Conservation (phyloP, 2,113 vertebrate genomes). For the Tringa solitaria region DNA sequence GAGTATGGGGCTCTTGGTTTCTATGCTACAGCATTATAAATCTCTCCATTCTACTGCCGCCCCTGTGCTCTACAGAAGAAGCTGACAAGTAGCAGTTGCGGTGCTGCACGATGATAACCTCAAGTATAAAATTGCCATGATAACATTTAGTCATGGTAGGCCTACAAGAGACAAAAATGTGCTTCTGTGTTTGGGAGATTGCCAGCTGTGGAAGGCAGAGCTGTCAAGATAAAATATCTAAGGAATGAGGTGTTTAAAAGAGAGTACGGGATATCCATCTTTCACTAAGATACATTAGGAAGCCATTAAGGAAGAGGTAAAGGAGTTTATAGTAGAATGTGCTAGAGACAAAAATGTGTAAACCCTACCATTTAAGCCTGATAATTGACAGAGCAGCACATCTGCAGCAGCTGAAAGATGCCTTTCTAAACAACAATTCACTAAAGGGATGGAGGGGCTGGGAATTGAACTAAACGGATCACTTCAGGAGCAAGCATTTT, state of each 20-base stretch:
- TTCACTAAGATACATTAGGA: constrained; percentile 65
- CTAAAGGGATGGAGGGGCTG: not conserved
- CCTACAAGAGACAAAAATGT: constrained; percentile 31
- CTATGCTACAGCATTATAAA: not conserved
- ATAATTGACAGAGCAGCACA: constrained; percentile 51
- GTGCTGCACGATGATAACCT: not conserved
- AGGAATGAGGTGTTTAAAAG: constrained; percentile 56
- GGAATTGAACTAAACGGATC: constrained; percentile 9
- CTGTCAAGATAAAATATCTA: constrained; percentile 66
- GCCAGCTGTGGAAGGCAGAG: constrained; percentile 35
- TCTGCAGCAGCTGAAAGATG: constrained; percentile 55
- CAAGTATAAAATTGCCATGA: constrained; percentile 7
- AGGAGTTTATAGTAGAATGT: constrained; percentile 57
- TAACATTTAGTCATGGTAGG: constrained; percentile 52
- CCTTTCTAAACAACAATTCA: constrained; percentile 38
- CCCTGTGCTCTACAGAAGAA: not conserved
- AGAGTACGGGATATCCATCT: constrained; percentile 47
- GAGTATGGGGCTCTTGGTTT: not conserved
- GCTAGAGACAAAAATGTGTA: constrained; percentile 45
- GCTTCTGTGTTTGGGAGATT: constrained; percentile 57
- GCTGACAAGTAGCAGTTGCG: not conserved
- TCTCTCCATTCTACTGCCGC: not conserved
- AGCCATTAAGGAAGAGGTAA: constrained; percentile 61
- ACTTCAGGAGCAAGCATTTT: constrained; percentile 4
- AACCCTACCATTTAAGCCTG: constrained; percentile 39